Base-by-base conservation (phyloP, 1,140 invertebrate species). In the Eriocheir sinensis region DNA sequence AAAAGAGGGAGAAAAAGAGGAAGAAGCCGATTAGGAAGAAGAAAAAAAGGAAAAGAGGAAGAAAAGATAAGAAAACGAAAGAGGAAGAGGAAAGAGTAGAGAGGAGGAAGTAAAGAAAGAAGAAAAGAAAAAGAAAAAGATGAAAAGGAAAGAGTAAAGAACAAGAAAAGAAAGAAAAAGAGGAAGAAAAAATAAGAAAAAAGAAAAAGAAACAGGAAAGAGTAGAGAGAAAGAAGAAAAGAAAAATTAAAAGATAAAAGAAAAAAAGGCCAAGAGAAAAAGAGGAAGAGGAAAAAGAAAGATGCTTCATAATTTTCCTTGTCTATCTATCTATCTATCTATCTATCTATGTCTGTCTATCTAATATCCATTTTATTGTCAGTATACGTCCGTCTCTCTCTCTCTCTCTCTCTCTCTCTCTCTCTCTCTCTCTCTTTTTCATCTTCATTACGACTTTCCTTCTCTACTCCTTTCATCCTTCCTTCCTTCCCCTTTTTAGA, bases 361-460 rank as follows among this genome's bases (percentile, higher is more conserved):
- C 4, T 86, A n/a, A 2, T 86, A 1, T 36, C 21, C 83, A 2
- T n/a, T n/a, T n/a, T n/a, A n/a, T n/a, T n/a, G n/a, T n/a, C n/a
- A n/a, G n/a, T n/a, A n/a, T n/a, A n/a, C n/a, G n/a, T 89, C 88
- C 53, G 38, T 89, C 88, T 90, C 88, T 53, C 88, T 89, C 88
- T 90, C 88, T 90, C 88, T 90, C 88, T 90, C 88, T 90, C 88
- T 90, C 88, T 90, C 88, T 90, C 88, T 90, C 40, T 90, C 40
- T 90, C 40, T 48, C 40, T 48, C 40, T 90, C 40, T 48, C 30
- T n/a, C 40, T 90, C 40, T 90, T 48, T 48, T 48, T 90, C 40
- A 48, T 83, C n/a, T 9, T 9, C 81, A 9, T 8, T 34, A 30
- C n/a, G 9, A 30, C 8, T 34, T 83, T 83, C 8, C 41, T 2